Percentiles rank a stretch among this genome's conserved stretches.
Conservation (phyloP, 1,140 invertebrate genomes). For the Parasteatoda tepidariorum region DNA sequence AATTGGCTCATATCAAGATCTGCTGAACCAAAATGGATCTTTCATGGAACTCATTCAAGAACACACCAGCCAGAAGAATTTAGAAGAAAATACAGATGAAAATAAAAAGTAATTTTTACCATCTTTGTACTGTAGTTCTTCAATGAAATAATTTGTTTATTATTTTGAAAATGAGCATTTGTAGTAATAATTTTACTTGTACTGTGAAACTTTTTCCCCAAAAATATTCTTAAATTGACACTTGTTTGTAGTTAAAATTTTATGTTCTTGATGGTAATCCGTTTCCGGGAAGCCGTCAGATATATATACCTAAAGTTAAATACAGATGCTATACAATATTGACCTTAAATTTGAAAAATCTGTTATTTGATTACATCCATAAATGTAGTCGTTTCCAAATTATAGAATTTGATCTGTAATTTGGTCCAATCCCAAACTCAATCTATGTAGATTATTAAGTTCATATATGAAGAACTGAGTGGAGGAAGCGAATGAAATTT, state of each 20-base stretch:
- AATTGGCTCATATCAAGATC: constrained; percentile 66
- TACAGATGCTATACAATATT: too few relatives aligned
- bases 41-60: constrained; percentile 7
- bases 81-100: background rate
- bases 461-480: too few relatives aligned
- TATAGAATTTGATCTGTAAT: too few relatives aligned
- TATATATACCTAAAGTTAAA: too few relatives aligned
- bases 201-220: background rate
- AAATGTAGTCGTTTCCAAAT: too few relatives aligned
- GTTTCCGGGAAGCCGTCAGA: too few relatives aligned
- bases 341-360: too few relatives aligned
- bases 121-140: background rate
- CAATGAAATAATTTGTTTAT: background rate
- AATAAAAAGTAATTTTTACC: background rate
- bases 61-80: background rate
- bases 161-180: background rate
- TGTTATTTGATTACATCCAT: too few relatives aligned
- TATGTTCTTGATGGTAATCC: background rate
- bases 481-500: too few relatives aligned
- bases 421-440: too few relatives aligned
- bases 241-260: background rate
- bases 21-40: constrained; percentile 18
- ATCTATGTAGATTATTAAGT: too few relatives aligned
- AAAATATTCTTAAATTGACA: background rate
- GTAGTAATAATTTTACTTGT: background rate